Conservation (phyloP, 2,888 invertebrate species). For the Phaedon cochleariae region DNA sequence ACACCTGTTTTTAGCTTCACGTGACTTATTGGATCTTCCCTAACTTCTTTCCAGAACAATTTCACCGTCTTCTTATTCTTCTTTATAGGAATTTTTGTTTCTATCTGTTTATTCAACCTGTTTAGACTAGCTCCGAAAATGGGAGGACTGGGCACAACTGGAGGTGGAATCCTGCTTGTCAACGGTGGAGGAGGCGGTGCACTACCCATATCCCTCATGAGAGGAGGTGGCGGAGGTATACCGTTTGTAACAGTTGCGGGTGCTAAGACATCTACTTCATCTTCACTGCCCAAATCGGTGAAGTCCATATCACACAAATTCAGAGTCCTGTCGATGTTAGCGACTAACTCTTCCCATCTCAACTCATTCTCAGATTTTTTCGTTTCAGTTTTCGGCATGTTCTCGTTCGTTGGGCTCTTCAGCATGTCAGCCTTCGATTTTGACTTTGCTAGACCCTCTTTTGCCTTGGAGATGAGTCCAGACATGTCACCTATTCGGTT, state of each 20-base stretch:
- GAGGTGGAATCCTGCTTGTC: constrained; percentile 58
- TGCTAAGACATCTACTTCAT: constrained; percentile 78
- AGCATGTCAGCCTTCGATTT: constrained; percentile 82
- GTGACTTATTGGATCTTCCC: constrained; percentile 77
- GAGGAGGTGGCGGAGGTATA: constrained; percentile 83
- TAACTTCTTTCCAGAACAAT: constrained; percentile 96
- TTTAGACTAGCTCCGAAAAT: constrained; percentile 60
- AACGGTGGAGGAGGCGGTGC: constrained; percentile 64
- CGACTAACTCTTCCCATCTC: constrained; percentile 93
- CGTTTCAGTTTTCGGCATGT: constrained; percentile 68
- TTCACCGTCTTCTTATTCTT: constrained; percentile 97
- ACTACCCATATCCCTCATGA: constrained; percentile 62
- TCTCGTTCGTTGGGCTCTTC: constrained; percentile 76
- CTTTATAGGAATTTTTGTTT: constrained; percentile 68
- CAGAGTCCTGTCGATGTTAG: constrained; percentile 77
- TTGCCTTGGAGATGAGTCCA: constrained; percentile 91
- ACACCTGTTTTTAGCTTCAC: constrained; percentile 68
- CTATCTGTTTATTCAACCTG: constrained; percentile 48
- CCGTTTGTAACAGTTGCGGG: constrained; percentile 73
- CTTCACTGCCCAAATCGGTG: constrained; percentile 87
- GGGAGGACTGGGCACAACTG: constrained; percentile 62
- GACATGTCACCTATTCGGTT: constrained; percentile 84
- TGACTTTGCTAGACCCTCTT: constrained; percentile 83
- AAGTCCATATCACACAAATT: constrained; percentile 96
- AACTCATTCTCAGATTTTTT: constrained; percentile 93